Evolutionary conservation across 2,797 vertebrate genomes (phyloP), one percentile per base, ranked within the genome.

Genomic region (Serranus cabrilla): DNA sequence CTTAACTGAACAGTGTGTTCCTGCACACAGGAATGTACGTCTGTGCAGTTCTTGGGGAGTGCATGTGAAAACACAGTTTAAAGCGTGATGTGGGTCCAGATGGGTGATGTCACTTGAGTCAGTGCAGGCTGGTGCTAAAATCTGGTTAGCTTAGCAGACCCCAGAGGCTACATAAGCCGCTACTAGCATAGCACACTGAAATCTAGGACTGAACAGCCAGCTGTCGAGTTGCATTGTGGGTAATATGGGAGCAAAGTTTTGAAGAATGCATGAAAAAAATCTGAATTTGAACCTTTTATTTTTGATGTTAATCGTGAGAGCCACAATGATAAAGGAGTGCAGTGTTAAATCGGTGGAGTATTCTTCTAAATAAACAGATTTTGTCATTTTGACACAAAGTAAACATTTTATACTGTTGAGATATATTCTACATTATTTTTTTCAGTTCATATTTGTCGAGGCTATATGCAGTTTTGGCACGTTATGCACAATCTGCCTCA

Each of bases 1-100:
- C 43, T 60, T 72, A 62, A 43, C 50, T 72, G 18, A 52, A 34
- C 14, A 10, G 34, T 60, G 52, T 77, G 60, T 71, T 74, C 46
- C 27, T 9, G 40, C 51, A 52, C 18, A 52, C 34, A 34, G 5
- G 25, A 5, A 47, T 56, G 11, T n/a, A 42, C n/a, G 43, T 57
- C 1, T 3, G 1, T 37, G 14, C 45, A 65, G 6, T 12, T 23
- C 20, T 46, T 27, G 5, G 2, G 11, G 7, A 27, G 14, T 23
- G 21, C 5, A 1, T 20, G 3, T 45, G 12, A 31, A 21, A 31
- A 31, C 34, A 34, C 34, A 34, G 34, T 7, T 7, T 1, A 34
- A 34, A 34, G 34, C 34, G 7, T 34, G 34, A 7, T 34, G 34
- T 34, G 34, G 34, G 34, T 9, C 34, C 34, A 34, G 27, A 31